phyloP scores from a whole-genome alignment of 2,888 invertebrate species.

The Cheilosia grossa region DNA sequence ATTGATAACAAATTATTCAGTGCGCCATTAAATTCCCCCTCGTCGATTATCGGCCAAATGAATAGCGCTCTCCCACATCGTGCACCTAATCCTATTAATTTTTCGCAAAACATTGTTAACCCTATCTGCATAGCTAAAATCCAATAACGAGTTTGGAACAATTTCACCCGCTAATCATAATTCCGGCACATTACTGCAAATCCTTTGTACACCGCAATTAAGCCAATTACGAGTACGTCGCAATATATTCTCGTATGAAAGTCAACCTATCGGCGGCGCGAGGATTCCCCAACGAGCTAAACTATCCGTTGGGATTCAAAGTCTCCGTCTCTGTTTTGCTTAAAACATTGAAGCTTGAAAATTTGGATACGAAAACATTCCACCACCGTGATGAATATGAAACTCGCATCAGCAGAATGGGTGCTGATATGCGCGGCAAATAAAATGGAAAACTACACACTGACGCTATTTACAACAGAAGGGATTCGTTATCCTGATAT shows the following conservation, averaged over 20 bases:
- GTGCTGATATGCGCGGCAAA: constrained; percentile 35
- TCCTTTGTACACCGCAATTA: constrained; percentile 39
- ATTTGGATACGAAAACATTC: constrained; percentile 8
- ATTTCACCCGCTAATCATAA: constrained; percentile 22
- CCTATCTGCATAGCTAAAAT: constrained; percentile 12
- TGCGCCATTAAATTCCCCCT: too few species aligned
- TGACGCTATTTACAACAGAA: background rate
- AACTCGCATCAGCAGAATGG: constrained; percentile 25
- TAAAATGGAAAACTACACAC: background rate
- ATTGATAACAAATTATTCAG: too few species aligned
- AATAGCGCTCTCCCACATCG: too few species aligned
- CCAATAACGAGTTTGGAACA: constrained; percentile 39
- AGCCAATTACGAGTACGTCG: constrained; percentile 45
- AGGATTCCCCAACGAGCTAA: background rate
- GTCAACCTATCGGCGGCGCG: background rate
- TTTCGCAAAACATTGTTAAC: background rate
- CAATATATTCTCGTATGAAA: constrained; percentile 2
- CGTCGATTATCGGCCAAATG: too few species aligned
- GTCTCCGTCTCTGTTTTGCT: background rate
- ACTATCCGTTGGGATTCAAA: background rate
- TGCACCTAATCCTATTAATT: too few species aligned
- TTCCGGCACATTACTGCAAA: constrained; percentile 48
- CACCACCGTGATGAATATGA: constrained; percentile 23
- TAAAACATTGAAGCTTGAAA: constrained; percentile 35
- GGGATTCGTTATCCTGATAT: background rate